Percentiles rank a stretch among this genome's conserved stretches.
Conservation (phyloP, 2,113 vertebrate genomes). For the Muscicapa adusta region DNA sequence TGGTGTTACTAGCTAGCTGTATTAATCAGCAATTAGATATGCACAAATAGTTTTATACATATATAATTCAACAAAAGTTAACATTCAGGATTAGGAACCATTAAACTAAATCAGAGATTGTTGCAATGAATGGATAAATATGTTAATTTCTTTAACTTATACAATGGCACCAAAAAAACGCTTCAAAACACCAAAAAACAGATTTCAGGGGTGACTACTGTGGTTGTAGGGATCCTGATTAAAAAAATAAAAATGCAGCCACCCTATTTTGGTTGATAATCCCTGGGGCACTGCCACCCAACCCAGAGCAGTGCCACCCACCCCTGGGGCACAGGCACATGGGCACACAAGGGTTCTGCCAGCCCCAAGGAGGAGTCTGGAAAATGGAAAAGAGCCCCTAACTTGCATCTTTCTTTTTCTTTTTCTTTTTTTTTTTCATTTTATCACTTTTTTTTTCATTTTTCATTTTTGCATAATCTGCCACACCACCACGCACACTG, state of each 20-base stretch:
- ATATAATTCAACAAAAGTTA: not conserved
- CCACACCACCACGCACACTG: fast-evolving
- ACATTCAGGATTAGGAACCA: not conserved
- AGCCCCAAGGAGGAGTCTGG: not conserved
- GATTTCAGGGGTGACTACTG: not conserved
- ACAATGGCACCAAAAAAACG: not conserved
- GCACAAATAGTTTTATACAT: not conserved
- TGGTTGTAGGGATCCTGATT: not conserved
- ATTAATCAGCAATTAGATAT: not conserved
- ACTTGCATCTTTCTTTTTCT: too few relatives aligned
- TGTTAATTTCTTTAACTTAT: not conserved
- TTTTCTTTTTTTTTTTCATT: too few relatives aligned
- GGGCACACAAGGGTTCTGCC: not conserved
- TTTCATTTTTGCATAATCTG: not conserved
- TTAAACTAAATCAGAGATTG: not conserved
- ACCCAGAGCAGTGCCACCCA: fast-evolving
- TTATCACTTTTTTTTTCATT: too few relatives aligned
- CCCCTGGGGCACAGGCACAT: not conserved
- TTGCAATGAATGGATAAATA: not conserved
- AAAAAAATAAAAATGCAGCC: not conserved
- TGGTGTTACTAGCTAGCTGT: not conserved
- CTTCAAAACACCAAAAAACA: not conserved
- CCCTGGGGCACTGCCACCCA: not conserved
- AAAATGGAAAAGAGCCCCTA: not conserved
- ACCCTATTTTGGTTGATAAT: not conserved